Base-by-base conservation (phyloP, 2,797 vertebrate genomes). In the Salarias fasciatus region DNA sequence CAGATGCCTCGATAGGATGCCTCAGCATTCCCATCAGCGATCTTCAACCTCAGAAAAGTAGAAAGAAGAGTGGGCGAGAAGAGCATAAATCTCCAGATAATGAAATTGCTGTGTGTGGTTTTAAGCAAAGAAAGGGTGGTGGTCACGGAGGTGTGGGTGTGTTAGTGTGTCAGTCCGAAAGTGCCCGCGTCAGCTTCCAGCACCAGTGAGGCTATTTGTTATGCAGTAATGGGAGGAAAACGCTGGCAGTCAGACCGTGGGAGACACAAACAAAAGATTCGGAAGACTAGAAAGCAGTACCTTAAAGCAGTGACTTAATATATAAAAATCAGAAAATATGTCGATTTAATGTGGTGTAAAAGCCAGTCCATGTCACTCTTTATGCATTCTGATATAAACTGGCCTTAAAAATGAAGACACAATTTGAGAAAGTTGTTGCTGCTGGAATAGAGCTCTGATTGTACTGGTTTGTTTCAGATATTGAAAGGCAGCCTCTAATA, bases 11-110 rank as follows among this genome's bases (percentile, higher is more conserved):
- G 38, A 78, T 77, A 59, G 82, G 73, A 86, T 65, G 73, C 73
- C 72, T 88, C 84, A 64, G 84, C 75, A 60, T 79, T 85, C 83
- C 83, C 72, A 71, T 86, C 72, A 77, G 63, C 78, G 72, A 54
- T 80, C 57, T 62, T 31, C 57, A 72, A 63, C 73, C 54, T 64
- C 41, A 9, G 71, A 69, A 70, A 79, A 82, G 56, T 53, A 45
- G 68, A 72, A 54, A 41, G 56, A 72, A 44, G 59, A 55, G 69
- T 33, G 53, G 58, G 40, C 54, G 18, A 37, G 18, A 15, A 40
- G 37, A 11, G 48, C 66, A 87, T 85, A 72, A 76, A 77, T 88
- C 76, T 60, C 58, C 12, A 6, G 12, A 67, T 86, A 78, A 86
- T 83, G 70, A 70, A 74, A 79, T 74, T 78, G 68, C 38, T 38